Evolutionary conservation across 2,113 vertebrate species (phyloP), one percentile per base, ranked within the genome.

Genomic region (Phalacrocorax brasilianus): DNA sequence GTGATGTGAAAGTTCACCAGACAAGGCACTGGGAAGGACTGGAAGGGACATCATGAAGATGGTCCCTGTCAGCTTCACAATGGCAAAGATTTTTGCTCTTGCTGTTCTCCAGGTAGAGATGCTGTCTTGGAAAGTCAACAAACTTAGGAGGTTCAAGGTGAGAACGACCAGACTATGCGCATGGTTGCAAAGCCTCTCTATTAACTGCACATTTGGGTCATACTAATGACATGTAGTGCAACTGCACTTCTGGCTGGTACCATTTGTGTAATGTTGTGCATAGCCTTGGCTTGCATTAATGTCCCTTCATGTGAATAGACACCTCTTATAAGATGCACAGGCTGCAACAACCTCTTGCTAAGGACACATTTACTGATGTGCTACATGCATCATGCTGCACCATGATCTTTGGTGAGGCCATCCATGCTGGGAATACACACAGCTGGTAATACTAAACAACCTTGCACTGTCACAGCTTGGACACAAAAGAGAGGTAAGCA

Each of bases 371-470:
- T 63, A 1, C 26, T 63, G 71, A 11, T 15, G 8, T n/a, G 22
- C 50, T 76, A 2, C 5, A 1, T 2, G 0, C 20, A 42, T 21
- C 52, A 24, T 4, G 8, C 26, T 35, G 14, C 12, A 38, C 40
- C n/a, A 7, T 0, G 2, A 5, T 33, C 23, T 71, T n/a, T 58
- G 50, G 20, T n/a, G 83, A 81, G 27, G 33, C 59, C 2, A 0
- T 63, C n/a, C 44, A 8, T 22, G 53, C 71, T 76, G 78, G 56
- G 9, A 82, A 17, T 44, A 19, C 21, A 40, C 30, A 22, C 11
- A 66, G n/a, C 22, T 90, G 72, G 10, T 21, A 71, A 45, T 26
- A 14, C 5, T 35, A 30, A 76, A 52, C 49, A 38, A 40, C n/a
- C 19, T 75, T 58, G 47, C 2, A 6, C 32, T 32, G 40, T 30